phyloP scores from a whole-genome alignment of 2,113 vertebrate species.

The Pleuronectes platessa region DNA sequence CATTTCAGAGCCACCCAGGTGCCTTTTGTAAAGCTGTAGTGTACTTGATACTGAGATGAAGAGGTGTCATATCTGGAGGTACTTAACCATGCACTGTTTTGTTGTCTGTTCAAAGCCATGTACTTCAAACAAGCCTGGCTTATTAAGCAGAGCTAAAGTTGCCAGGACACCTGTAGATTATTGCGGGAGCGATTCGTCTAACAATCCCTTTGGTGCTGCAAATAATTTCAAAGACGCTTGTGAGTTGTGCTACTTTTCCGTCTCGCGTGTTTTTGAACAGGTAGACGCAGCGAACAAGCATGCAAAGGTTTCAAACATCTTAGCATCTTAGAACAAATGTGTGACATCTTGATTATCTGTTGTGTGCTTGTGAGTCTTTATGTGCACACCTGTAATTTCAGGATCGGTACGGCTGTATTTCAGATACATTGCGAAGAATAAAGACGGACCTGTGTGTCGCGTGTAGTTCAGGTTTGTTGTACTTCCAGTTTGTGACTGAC shows the following conservation, averaged over 20 bases:
- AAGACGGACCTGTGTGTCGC: too few species aligned
- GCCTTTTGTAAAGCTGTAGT: conserved; percentile 74
- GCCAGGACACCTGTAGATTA: conserved; percentile 79
- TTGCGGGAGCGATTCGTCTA: conserved; percentile 56
- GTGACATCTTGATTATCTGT: conserved; percentile 46
- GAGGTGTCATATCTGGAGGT: conserved; percentile 77
- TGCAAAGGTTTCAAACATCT: conserved; percentile 43
- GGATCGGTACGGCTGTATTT: conserved; percentile 4
- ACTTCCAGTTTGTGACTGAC: conserved; percentile 15
- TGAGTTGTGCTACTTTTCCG: conserved; percentile 44
- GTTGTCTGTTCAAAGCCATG: conserved; percentile 77
- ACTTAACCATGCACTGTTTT: conserved; percentile 75
- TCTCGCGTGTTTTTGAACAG: conserved; percentile 48
- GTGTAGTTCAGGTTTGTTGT: conserved; percentile 30
- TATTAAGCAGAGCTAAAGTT: conserved; percentile 77
- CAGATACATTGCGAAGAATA: neutral
- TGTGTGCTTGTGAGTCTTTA: conserved; percentile 22
- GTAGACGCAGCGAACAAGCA: conserved; percentile 26
- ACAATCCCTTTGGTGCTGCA: conserved; percentile 64
- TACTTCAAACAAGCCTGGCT: conserved; percentile 74
- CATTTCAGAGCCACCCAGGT: conserved; percentile 78
- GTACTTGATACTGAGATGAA: conserved; percentile 77
- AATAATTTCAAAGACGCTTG: conserved; percentile 69
- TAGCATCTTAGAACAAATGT: conserved; percentile 42
- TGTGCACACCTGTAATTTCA: conserved; percentile 31